phyloP scores from a whole-genome alignment of 2,888 invertebrate genomes.

The Thymelicus sylvestris region DNA sequence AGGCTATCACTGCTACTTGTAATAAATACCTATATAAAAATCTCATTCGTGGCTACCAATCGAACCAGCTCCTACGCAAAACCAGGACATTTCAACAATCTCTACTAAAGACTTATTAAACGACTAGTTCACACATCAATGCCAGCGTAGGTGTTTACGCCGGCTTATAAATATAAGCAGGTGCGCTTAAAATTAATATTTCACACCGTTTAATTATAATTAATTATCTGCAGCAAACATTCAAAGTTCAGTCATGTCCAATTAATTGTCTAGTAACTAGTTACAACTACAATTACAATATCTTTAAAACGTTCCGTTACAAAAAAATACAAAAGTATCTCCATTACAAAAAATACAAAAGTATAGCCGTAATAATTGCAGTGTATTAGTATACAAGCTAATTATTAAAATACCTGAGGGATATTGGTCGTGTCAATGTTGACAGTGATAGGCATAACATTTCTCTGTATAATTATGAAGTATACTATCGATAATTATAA shows the following conservation, averaged over 20 bases:
- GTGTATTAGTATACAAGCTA: slow-evolving; percentile 23
- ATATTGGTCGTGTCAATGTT: slow-evolving; percentile 13
- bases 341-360: not conserved
- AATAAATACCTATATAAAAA: too few species aligned
- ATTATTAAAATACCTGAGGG: slow-evolving; percentile 12
- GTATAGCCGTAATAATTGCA: slow-evolving; percentile 2
- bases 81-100: not conserved
- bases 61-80: slow-evolving; percentile 4
- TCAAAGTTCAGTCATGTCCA: slow-evolving; percentile 20
- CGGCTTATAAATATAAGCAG: slow-evolving; percentile 7
- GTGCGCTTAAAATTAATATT: slow-evolving; percentile 23
- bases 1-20: too few species aligned
- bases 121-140: slow-evolving; percentile 14
- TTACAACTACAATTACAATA: slow-evolving; percentile 2
- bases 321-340: too few species aligned
- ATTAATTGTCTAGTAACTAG: slow-evolving; percentile 12
- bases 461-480: slow-evolving; percentile 11
- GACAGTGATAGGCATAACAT: slow-evolving; percentile 27
- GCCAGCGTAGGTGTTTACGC: not conserved
- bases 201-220: slow-evolving; percentile 29
- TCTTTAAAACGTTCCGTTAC: slow-evolving; percentile 5
- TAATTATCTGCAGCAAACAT: slow-evolving; percentile 24
- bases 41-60: too few species aligned
- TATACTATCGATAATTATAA: slow-evolving; percentile 21
- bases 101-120: slow-evolving; percentile 6